Conservation (phyloP, 2,888 invertebrate genomes). For the Masnerella sp. region DNA sequence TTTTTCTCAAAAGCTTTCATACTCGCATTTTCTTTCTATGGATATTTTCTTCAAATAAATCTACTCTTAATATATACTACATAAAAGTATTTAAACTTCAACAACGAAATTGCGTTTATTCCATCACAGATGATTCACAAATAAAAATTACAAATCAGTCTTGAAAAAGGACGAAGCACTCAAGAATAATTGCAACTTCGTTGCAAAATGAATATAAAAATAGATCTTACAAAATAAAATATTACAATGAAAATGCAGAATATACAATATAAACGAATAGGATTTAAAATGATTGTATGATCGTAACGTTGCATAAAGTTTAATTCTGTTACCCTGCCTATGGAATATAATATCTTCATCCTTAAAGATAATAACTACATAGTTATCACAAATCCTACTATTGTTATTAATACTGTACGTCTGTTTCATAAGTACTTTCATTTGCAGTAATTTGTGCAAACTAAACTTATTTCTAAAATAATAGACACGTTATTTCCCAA, state of each 20-base stretch:
- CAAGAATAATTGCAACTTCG: slow-evolving; percentile 10
- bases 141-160: slow-evolving; percentile 23
- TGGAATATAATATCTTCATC: not conserved
- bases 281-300: no score
- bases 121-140: not conserved
- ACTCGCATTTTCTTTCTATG: no score
- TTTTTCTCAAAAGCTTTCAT: no score
- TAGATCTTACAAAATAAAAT: not conserved
- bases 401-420: slow-evolving; percentile 32
- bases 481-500: slow-evolving; percentile 33
- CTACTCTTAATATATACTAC: not conserved
- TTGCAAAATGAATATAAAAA: not conserved
- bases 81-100: not conserved
- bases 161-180: slow-evolving; percentile 2
- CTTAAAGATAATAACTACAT: slow-evolving; percentile 7
- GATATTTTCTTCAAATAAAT: not conserved
- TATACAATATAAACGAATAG: slow-evolving; percentile 1
- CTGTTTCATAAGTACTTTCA: slow-evolving; percentile 46
- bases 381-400: slow-evolving; percentile 1
- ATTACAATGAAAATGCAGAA: not conserved
- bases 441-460: slow-evolving; percentile 13
- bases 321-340: not conserved
- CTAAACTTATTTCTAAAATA: slow-evolving; percentile 11
- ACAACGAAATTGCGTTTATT: slow-evolving; percentile 14
- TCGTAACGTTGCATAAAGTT: no score